These are phyloP conservation scores for Epizoanthus ramosus DNA, from an alignment of 92 coral and sea anemone genomes.

Conservation along the genomic window DNA sequence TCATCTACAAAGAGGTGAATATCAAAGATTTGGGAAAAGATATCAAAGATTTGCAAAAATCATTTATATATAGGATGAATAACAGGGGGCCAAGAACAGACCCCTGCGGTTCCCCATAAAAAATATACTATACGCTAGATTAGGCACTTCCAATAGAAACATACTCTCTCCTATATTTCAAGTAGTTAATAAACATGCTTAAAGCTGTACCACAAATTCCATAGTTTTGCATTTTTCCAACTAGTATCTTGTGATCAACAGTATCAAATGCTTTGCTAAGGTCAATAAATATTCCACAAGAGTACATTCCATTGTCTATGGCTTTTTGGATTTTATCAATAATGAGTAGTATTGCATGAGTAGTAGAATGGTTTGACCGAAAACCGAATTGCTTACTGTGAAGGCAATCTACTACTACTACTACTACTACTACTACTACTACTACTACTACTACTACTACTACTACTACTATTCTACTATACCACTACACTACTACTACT, in stretches of 20 bases:
- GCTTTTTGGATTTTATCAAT: conserved; percentile 34
- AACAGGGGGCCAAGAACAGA: neutral
- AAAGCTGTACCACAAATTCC: conserved; percentile 4
- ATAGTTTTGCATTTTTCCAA: conserved; percentile 12
- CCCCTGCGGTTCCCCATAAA: neutral
- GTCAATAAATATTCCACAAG: conserved; percentile 47
- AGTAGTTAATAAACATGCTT: conserved; percentile 6
- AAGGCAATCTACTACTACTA: neutral
- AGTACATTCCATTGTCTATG: conserved; percentile 21
- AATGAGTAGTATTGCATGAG: conserved; percentile 33
- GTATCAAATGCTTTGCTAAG: conserved; percentile 39
- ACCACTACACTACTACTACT: no score
- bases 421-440: no score
- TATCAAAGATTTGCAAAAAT: no score
- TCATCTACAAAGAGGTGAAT: conserved; percentile 3
- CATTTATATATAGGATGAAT: no score
- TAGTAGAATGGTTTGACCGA: conserved; percentile 48
- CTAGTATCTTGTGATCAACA: conserved; percentile 35
- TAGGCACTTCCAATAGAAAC: neutral
- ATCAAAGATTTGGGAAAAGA: neutral
- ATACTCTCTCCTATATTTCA: conserved; percentile 4
- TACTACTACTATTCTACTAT: no score
- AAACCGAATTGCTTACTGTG: conserved; percentile 56
- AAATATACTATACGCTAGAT: neutral
- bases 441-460: no score